A percentile compares a stretch with the other conserved stretches of the same genome.
These are phyloP conservation scores for Ariolimax columbianus DNA, from an alignment of 2,888 invertebrate genomes.

Conservation along the genomic window DNA sequence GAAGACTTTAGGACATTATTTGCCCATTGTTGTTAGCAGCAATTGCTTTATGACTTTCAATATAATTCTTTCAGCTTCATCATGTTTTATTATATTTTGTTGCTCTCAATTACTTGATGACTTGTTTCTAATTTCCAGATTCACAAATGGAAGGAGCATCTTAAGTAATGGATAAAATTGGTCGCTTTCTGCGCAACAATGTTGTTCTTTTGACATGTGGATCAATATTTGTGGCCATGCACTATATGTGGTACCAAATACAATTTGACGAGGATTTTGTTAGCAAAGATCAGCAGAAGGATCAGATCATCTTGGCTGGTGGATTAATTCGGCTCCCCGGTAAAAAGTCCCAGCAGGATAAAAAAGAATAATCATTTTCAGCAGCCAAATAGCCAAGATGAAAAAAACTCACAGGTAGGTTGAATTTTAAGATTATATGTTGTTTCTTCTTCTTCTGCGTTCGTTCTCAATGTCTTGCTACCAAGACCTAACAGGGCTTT, in stretches of 20 bases:
- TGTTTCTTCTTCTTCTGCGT: too few relatives aligned
- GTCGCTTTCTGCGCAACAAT: conserved; percentile 30
- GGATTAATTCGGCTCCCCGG: background rate
- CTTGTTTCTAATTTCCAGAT: background rate
- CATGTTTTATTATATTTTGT: background rate
- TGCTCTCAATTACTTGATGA: background rate
- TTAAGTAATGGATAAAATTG: conserved; percentile 36
- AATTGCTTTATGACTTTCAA: too few relatives aligned
- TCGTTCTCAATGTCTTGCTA: too few relatives aligned
- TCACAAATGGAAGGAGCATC: background rate
- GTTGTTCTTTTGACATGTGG: conserved; percentile 36
- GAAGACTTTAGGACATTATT: too few relatives aligned
- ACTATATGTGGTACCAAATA: conserved; percentile 55
- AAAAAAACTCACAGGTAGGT: background rate
- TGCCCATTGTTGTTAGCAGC: too few relatives aligned
- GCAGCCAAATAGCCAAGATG: background rate
- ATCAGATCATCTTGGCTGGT: background rate
- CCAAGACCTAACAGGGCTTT: too few relatives aligned
- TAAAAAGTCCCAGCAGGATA: background rate
- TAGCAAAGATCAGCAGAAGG: conserved; percentile 41
- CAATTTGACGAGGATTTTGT: conserved; percentile 55
- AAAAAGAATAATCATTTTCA: background rate
- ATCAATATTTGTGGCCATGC: conserved; percentile 47
- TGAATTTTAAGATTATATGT: background rate
- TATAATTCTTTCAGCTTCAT: too few relatives aligned